These are phyloP conservation scores for Tetanocera ferruginea DNA, from an alignment of 2,888 invertebrate species.

Conservation along the genomic window DNA sequence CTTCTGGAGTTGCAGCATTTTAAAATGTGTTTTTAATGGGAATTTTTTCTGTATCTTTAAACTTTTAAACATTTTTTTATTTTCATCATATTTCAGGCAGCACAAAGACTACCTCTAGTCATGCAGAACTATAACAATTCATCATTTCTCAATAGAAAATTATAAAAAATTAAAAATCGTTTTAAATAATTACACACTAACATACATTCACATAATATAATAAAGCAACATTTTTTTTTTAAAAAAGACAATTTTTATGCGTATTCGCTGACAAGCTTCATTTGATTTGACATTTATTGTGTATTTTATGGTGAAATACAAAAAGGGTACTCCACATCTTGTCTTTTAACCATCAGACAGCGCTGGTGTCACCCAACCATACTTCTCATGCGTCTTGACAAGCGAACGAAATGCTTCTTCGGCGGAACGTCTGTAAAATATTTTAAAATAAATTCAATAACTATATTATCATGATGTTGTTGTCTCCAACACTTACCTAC, in stretches of 20 bases:
- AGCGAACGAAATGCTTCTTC: constrained; percentile 89
- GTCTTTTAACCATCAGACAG: constrained; percentile 82
- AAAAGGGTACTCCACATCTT: neutral
- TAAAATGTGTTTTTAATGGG: no score
- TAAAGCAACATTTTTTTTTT: no score
- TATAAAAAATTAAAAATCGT: no score
- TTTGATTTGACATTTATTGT: neutral
- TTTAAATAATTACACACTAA: no score
- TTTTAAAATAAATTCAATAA: constrained; percentile 4
- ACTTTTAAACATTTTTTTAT: no score
- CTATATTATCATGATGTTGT: neutral
- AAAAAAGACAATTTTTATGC: neutral
- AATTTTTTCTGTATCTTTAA: no score
- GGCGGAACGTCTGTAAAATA: constrained; percentile 75
- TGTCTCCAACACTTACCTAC: constrained; percentile 63
- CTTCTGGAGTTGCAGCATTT: no score
- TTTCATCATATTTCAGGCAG: no score
- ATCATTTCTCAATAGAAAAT: no score
- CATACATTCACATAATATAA: neutral
- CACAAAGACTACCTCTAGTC: no score
- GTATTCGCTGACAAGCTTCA: constrained; percentile 5
- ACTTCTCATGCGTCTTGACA: constrained; percentile 91
- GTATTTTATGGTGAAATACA: neutral
- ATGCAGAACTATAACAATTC: no score
- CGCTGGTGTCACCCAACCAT: constrained; percentile 91